Evolutionary conservation across 1,140 invertebrate genomes (phyloP), one percentile per base, ranked within the genome.

Genomic region (Sweltsa coloradensis): DNA sequence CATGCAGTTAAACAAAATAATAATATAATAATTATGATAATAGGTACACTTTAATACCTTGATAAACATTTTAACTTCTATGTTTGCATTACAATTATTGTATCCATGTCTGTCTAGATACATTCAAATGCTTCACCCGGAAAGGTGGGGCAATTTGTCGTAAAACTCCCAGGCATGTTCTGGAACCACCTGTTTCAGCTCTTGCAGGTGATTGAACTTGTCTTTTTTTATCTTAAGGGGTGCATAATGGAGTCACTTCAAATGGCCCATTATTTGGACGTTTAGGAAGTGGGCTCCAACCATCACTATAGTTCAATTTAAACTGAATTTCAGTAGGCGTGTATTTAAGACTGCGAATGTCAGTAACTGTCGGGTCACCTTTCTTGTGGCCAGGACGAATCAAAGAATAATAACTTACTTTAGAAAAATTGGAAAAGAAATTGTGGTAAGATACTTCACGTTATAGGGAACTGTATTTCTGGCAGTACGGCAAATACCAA

Each of bases 371-470:
- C 29, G 42, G 42, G 26, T 44, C 42, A 27, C 26, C 26, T 44
- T 22, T 31, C 18, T 5, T 23, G 29, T 44, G 26, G 13, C 42
- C 42, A 24, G 42, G 42, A 3, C 22, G 22, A 24, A 44, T 44
- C 22, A 6, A 44, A 13, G 11, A 18, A 6, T 44, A 44, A 44
- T 23, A 23, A 14, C 18, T 21, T 26, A 18, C 26, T 24, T 26
- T 6, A 44, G 43, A 37, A 34, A 45, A 43, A 25, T 53, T 36
- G 11, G 2, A 9, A 26, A 53, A 53, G 31, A 41, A 26, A 19
- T 40, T 25, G 39, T 48, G 24, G 2, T 22, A 14, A 51, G 11
- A 36, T 47, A 23, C 23, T 43, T 34, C 13, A 36, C 48, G n/a
- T 41, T 36, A 26, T 51, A 51, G 16, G 49, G 49, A 25, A 16